Percentiles rank a stretch among this genome's conserved stretches.
Evolutionary conservation across 2,797 vertebrate species (phyloP).

Genomic region (Cirrhinus molitorella): DNA sequence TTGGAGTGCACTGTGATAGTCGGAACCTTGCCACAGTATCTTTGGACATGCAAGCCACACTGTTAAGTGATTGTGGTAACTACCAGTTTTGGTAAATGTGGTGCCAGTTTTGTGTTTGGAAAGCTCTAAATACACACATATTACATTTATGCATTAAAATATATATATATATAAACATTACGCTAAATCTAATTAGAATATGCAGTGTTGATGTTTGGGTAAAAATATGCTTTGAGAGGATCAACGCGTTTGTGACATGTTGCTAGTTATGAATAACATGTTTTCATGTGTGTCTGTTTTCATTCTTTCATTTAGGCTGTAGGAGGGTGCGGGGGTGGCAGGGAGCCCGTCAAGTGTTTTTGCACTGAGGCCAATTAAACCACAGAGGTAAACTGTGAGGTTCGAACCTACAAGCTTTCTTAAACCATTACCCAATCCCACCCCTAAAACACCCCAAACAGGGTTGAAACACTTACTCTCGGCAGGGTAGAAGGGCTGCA

Average conservation of each 20-base stretch:
- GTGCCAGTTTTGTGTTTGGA: neutral
- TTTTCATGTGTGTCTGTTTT: neutral
- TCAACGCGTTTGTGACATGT: no score
- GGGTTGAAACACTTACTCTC: conserved; percentile 87
- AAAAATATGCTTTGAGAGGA: neutral
- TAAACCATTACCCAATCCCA: neutral
- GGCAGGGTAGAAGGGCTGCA: conserved; percentile 84
- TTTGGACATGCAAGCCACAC: neutral
- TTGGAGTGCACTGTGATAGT: neutral
- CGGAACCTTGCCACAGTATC: neutral
- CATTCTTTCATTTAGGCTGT: neutral
- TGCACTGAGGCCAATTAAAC: neutral
- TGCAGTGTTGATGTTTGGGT: no score
- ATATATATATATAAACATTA: no score
- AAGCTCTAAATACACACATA: neutral
- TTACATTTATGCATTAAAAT: neutral
- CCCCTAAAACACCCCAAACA: neutral
- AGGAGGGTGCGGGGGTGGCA: neutral
- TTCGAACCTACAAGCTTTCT: neutral
- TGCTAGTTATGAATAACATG: neutral
- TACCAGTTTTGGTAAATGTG: neutral
- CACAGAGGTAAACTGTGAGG: no score
- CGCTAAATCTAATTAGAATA: no score
- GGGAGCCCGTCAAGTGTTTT: neutral
- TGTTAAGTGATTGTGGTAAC: neutral